Evolutionary conservation across 2,888 invertebrate species (phyloP), one percentile per base, ranked within the genome.

Genomic region (Timema cristinae): DNA sequence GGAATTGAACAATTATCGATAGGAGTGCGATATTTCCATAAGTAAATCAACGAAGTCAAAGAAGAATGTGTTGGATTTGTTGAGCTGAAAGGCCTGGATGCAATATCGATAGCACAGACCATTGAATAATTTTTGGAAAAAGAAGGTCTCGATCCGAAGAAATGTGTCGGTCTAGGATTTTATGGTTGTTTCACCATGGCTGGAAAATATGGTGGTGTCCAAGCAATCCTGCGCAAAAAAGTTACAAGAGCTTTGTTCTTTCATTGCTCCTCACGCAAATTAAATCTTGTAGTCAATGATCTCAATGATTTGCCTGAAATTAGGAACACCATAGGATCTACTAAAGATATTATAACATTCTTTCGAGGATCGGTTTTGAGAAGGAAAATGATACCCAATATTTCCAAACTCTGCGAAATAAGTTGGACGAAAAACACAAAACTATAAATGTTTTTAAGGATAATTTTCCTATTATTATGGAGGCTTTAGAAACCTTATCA

Each of bases 111-210:
- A 70, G 77, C 78, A 74, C 16, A 74, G 47, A 69, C 72, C 56
- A 79, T 78, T 68, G 75, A 76, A 71, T 71, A 76, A 56, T 78
- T 76, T 77, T 72, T 74, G 66, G 69, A 32, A 70, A 76, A 72
- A 63, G 69, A 69, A 67, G 70, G 73, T 32, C 71, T 79, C 63
- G 72, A 75, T 71, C 66, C 73, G 32, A 72, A 73, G 4, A 75
- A 77, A 67, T 78, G 75, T 70, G 76, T 78, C 59, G 77, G 77
- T 8, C 75, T 75, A 72, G 78, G 79, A 9, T 78, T 75, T 71
- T 78, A 79, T 68, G 78, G 78, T n/a, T 78, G 77, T 73, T 74
- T 77, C 11, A 77, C 78, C 54, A 79, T 80, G 79, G 71, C 77
- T 47, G 78, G 78, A 61, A 75, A 77, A 73, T 75, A 75, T 15